phyloP scores from a whole-genome alignment of 2,797 vertebrate genomes.

The Galagoides demidoff region DNA sequence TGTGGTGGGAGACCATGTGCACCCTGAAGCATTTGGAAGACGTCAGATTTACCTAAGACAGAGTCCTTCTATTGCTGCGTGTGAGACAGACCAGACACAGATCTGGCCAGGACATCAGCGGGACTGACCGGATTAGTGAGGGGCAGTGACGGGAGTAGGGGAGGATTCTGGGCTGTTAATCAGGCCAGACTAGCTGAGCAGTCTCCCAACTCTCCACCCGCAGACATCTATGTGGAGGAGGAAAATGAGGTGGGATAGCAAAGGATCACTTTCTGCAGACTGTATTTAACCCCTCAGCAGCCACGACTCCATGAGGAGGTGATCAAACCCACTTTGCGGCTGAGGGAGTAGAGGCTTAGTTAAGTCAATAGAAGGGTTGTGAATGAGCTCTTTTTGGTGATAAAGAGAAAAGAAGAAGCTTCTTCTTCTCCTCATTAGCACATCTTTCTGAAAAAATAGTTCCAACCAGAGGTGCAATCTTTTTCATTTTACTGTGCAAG shows the following conservation, averaged over 20 bases:
- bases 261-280: neutral
- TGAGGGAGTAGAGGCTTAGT: neutral
- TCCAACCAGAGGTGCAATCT: neutral
- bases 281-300: neutral
- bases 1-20: neutral
- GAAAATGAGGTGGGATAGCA: neutral
- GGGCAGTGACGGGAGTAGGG: fast-evolving
- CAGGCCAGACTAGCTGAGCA: fast-evolving
- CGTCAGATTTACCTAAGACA: neutral
- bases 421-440: neutral
- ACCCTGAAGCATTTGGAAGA: neutral
- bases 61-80: neutral
- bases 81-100: neutral
- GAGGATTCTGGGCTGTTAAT: neutral
- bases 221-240: too few species aligned
- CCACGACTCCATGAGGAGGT: fast-evolving
- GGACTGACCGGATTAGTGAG: fast-evolving
- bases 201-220: neutral
- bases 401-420: neutral
- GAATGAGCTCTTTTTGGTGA: neutral
- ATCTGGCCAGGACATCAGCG: neutral
- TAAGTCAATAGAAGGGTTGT: neutral
- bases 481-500: neutral
- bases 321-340: neutral
- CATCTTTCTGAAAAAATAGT: neutral